Evolutionary conservation across 1,140 invertebrate genomes (phyloP), one percentile per base, ranked within the genome.

Genomic region (Trachymyrmex septentrionalis): DNA sequence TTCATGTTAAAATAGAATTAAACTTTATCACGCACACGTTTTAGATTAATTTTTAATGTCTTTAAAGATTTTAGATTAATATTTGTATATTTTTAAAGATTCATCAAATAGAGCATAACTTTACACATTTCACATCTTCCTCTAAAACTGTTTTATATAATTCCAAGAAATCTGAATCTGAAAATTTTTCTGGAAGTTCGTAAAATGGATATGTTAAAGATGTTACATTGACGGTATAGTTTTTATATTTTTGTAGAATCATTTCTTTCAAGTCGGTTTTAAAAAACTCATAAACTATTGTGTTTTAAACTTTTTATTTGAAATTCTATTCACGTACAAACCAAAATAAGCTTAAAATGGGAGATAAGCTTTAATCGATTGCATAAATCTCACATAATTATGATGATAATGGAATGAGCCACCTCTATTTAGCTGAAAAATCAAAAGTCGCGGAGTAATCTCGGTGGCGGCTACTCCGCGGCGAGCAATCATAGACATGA

Each of bases 401-500:
- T 19, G 14, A 69, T 3, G 1, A 38, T 14, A 10, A 30, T 38
- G 48, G 44, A 34, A 59, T 69, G 34, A 84, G 57, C 44, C 16
- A 57, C 76, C 44, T 84, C 55, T 61, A 76, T 78, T 66, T 85
- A 53, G n/a, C 21, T 19, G n/a, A 1, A 4, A 53, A 53, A 55
- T 19, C 16, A n/a, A 48, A 64, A 82, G 38, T 72, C 53, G 30
- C 27, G 67, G 34, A 21, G 50, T 82, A 61, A 87, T 84, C 61
- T 30, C 53, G 77, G 21, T 89, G 76, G 88, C 69, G 88, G 77
- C 30, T 78, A 67, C 34, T 72, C 66, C 77, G 78, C 19, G 82
- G 76, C 66, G 44, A 72, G 63, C 55, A 55, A 64, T 66, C 78
- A 82, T 86, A 63, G 84, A 86, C 86, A 93, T 93, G 89, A 93